Conservation (phyloP, 2,888 invertebrate genomes). For the Hoplodrina ambigua region DNA sequence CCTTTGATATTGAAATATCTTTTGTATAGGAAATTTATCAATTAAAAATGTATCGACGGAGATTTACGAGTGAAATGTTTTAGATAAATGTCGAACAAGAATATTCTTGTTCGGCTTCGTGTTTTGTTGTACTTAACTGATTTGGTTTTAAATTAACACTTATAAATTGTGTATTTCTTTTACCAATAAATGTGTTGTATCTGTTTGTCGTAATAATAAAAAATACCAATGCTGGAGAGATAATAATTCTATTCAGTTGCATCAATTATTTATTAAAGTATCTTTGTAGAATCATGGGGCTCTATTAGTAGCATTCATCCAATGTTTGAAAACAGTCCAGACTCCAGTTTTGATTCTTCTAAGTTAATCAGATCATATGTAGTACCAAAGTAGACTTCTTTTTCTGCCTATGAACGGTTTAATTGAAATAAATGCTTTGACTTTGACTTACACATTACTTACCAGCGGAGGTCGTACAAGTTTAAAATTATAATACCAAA, state of each 20-base stretch:
- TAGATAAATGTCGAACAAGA: slow-evolving; percentile 47
- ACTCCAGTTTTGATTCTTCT: background rate
- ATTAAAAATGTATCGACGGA: slow-evolving; percentile 57
- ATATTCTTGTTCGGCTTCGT: slow-evolving; percentile 40
- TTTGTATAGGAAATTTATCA: slow-evolving; percentile 58
- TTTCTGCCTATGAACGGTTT: too few species aligned
- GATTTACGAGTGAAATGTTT: slow-evolving; percentile 57
- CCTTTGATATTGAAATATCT: slow-evolving; percentile 58
- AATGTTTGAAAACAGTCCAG: background rate
- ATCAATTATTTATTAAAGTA: background rate
- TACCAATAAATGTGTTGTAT: too few species aligned
- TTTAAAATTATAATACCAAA: too few species aligned
- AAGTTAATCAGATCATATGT: background rate
- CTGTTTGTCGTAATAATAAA: slow-evolving; percentile 19
- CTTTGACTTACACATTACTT: background rate
- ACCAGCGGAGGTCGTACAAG: background rate
- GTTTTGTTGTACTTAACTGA: slow-evolving; percentile 27
- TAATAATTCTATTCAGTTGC: slow-evolving; percentile 11
- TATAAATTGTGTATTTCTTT: too few species aligned
- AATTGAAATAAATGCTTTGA: too few species aligned
- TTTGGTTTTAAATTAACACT: background rate
- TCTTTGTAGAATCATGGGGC: background rate
- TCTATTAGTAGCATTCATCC: too few species aligned
- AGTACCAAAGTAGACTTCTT: too few species aligned
- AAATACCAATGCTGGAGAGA: background rate